A percentile compares a stretch with the other conserved stretches of the same genome.
Conservation (phyloP, 2,113 vertebrate genomes). For the Naja naja region DNA sequence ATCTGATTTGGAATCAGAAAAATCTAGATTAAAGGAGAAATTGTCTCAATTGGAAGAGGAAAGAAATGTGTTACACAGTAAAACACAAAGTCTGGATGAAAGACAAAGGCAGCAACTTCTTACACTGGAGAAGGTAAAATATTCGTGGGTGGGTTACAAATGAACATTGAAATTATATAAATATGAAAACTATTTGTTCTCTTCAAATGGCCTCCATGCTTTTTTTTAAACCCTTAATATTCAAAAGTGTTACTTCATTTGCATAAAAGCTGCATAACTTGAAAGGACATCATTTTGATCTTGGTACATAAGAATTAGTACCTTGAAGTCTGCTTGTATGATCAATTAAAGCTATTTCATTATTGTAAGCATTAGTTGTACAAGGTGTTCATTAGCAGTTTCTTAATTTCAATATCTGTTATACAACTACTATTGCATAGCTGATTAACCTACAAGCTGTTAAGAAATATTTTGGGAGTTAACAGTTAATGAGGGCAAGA, state of each 20-base stretch:
- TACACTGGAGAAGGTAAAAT: slow-evolving; percentile 87
- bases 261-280: not conserved
- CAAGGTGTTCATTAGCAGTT: not conserved
- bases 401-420: not conserved
- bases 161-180: not conserved
- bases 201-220: not conserved
- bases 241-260: not conserved
- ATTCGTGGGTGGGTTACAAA: not conserved
- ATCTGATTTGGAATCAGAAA: slow-evolving; percentile 96
- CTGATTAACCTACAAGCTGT: not conserved
- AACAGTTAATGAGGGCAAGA: not conserved
- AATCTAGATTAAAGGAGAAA: slow-evolving; percentile 88
- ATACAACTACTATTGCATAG: not conserved
- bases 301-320: not conserved
- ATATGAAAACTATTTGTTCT: not conserved
- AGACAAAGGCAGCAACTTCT: slow-evolving; percentile 89
- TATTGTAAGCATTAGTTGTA: not conserved
- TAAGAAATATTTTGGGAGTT: not conserved
- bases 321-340: not conserved
- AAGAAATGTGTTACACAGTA: slow-evolving; percentile 83
- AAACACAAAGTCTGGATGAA: slow-evolving; percentile 87
- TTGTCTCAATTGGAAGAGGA: slow-evolving; percentile 90
- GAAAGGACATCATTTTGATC: not conserved
- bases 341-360: not conserved
- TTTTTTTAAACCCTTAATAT: not conserved